Percentiles rank a stretch among this genome's conserved stretches.
These are phyloP conservation scores for Echinometra lucunter DNA, from an alignment of 53 echinoderm and acorn worm genomes.

Conservation along the genomic window DNA sequence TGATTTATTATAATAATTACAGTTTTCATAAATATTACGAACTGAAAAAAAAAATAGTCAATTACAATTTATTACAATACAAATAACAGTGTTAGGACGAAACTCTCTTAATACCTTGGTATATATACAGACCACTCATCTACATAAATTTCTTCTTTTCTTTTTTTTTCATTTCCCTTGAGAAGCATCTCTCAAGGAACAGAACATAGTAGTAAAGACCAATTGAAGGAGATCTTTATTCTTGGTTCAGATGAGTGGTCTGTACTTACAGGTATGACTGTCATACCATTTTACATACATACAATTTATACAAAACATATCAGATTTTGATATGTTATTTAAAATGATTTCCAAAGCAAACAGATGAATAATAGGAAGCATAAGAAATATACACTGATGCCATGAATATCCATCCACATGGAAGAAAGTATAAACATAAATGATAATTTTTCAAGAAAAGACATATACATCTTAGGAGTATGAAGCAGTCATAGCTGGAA, in stretches of 20 bases:
- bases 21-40: background rate
- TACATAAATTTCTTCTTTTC: too few relatives aligned
- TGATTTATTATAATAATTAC: background rate
- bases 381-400: background rate
- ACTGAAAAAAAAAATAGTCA: background rate
- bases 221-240: too few relatives aligned
- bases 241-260: too few relatives aligned
- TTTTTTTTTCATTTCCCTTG: background rate
- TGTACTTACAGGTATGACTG: background rate
- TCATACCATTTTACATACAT: background rate
- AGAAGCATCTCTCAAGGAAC: background rate
- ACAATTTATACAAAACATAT: background rate
- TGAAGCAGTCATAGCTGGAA: conserved; percentile 22
- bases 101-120: background rate
- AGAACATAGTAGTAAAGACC: background rate
- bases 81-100: background rate
- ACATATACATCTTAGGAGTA: background rate
- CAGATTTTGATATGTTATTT: background rate
- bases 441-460: background rate
- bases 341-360: background rate
- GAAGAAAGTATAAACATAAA: conserved; percentile 36
- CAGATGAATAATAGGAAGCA: conserved; percentile 12
- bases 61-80: background rate
- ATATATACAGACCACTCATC: background rate
- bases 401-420: conserved; percentile 7